Conservation (phyloP, 2,888 invertebrate genomes). For the Hemaris fuciformis region DNA sequence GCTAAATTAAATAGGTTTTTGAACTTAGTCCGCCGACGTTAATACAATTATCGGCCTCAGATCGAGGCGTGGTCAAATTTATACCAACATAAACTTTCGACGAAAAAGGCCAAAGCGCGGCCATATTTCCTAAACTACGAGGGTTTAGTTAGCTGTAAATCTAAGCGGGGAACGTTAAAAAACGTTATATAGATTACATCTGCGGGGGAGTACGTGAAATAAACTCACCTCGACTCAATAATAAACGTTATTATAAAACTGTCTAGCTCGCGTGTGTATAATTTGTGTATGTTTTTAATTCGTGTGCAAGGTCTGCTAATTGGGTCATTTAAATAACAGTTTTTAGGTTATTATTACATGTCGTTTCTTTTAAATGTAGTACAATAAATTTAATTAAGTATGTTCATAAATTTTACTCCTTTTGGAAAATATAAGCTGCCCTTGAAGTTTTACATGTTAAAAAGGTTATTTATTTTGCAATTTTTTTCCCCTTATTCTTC, state of each 20-base stretch:
- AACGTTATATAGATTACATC: conserved; percentile 32
- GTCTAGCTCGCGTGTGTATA: not conserved
- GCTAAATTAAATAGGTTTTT: conserved; percentile 35
- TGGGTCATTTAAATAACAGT: not conserved
- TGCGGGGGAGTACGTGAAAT: conserved; percentile 22
- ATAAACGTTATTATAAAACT: not conserved
- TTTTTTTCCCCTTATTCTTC: too few species aligned
- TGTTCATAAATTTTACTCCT: not conserved
- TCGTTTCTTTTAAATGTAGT: not conserved
- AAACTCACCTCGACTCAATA: conserved; percentile 14
- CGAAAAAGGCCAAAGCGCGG: conserved; percentile 41
- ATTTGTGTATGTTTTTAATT: not conserved
- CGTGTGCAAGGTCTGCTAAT: not conserved
- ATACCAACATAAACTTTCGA: conserved; percentile 53
- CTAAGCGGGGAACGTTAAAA: conserved; percentile 31
- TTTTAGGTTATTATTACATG: not conserved
- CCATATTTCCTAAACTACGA: conserved; percentile 28
- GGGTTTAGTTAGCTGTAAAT: conserved; percentile 38
- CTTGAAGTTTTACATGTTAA: not conserved
- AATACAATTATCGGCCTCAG: conserved; percentile 49
- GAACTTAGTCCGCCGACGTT: conserved; percentile 47
- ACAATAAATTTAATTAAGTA: not conserved
- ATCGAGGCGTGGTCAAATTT: conserved; percentile 55
- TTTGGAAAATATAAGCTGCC: not conserved
- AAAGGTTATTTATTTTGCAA: too few species aligned